These are phyloP conservation scores for Idaea straminata DNA, from an alignment of 2,888 invertebrate species.

Conservation along the genomic window DNA sequence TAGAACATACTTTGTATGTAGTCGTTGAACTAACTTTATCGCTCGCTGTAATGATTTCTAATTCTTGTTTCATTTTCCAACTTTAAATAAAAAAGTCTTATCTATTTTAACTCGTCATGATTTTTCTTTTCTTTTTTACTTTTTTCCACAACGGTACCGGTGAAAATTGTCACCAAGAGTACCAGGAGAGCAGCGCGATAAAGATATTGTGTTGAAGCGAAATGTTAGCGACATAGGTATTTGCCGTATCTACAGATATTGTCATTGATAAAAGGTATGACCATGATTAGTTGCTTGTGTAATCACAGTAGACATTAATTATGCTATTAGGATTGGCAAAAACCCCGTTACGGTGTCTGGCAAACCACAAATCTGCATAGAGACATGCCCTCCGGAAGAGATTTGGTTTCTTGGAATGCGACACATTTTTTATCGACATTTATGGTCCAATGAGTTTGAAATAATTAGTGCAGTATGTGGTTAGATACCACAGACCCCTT, in stretches of 20 bases:
- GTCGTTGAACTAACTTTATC: background rate
- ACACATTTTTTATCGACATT: slow-evolving; percentile 5
- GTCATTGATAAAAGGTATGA: background rate
- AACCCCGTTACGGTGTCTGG: background rate
- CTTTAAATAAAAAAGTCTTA: no score
- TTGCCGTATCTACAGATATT: background rate
- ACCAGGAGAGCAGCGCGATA: slow-evolving; percentile 50
- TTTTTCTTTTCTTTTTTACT: background rate
- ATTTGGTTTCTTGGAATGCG: slow-evolving; percentile 2
- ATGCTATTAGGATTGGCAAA: background rate
- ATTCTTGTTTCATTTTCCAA: no score
- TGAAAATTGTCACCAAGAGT: slow-evolving; percentile 54
- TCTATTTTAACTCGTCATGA: background rate
- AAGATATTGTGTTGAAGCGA: slow-evolving; percentile 5
- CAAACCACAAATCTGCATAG: slow-evolving; percentile 3
- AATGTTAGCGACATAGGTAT: background rate
- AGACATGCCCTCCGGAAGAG: background rate
- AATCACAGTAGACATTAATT: background rate
- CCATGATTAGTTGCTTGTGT: background rate
- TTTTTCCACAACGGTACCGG: slow-evolving; percentile 10
- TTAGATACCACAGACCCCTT: slow-evolving; percentile 12
- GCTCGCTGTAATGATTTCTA: no score
- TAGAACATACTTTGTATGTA: background rate
- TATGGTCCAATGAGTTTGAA: slow-evolving; percentile 22
- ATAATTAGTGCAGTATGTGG: slow-evolving; percentile 12